Evolutionary conservation across 2,113 vertebrate genomes (phyloP).

Genomic region (Anguilla japonica): DNA sequence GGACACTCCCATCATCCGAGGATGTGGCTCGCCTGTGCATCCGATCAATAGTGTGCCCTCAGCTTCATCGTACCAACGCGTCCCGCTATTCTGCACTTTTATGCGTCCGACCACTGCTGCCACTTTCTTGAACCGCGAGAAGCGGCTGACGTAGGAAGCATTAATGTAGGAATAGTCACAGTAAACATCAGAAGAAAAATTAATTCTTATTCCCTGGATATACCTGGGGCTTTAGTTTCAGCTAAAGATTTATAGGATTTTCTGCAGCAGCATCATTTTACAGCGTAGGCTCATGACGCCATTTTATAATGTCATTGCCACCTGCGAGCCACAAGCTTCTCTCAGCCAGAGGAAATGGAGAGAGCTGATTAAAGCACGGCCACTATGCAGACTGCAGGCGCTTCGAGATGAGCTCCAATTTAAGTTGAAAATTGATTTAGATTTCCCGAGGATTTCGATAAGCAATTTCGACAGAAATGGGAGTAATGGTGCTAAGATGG

Average conservation of each 20-base stretch:
- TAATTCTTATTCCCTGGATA: neutral
- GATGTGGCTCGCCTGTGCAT: neutral
- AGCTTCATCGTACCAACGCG: neutral
- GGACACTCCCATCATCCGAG: constrained; percentile 3
- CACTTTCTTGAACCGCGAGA: neutral
- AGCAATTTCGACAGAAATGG: neutral
- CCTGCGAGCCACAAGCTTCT: neutral
- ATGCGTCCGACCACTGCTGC: neutral
- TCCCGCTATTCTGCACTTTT: neutral
- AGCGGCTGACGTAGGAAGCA: neutral
- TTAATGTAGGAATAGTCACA: neutral
- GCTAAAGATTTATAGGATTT: neutral
- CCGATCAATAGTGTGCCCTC: neutral
- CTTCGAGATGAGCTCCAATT: neutral
- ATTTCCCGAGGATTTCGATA: neutral
- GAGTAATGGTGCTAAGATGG: neutral
- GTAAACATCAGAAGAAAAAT: neutral
- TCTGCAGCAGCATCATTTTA: too few species aligned
- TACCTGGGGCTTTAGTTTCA: neutral
- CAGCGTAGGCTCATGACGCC: neutral
- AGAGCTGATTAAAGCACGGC: neutral
- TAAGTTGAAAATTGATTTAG: neutral
- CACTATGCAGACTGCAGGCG: neutral
- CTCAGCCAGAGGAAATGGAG: neutral
- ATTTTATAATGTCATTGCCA: neutral